Base-by-base conservation (phyloP, 2,113 vertebrate genomes). In the Tragelaphus buxtoni region DNA sequence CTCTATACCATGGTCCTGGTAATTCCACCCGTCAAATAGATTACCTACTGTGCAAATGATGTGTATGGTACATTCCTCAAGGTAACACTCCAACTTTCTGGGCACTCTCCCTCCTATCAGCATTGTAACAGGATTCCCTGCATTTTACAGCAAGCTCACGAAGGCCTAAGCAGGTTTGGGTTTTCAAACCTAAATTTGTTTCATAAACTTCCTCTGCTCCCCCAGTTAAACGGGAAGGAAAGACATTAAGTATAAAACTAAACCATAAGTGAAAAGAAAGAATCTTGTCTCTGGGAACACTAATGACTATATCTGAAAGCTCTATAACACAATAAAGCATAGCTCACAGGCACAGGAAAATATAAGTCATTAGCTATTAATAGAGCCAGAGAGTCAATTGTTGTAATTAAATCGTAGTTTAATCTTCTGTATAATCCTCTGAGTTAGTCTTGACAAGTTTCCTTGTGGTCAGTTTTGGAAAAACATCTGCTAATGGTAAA, bases 321-420 rank as follows among this genome's bases (percentile, higher is more conserved):
- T 96, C 91, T 49, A 47, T 13, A 95, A 47, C 74, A 47, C 81
- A 97, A 79, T 86, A 28, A 81, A 97, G 96, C 88, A 91, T 0
- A 12, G 72, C 60, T 97, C 95, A 69, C 35, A 91, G 97, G 90
- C 93, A 95, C 42, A 74, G 95, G 98, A 96, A 98, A 97, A 96
- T 11, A 79, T 28, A 92, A 98, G 97, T 97, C 96, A 95, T 94
- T 97, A 97, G 93, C 88, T 98, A 97, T 97, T 97, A 98, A 98
- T 9, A 98, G 86, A 98, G 47, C 11, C 97, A 97, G 69, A 60
- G 30, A 94, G 79, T 82, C 96, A 91, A 98, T 3, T 90, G 77
- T 76, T 97, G 91, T 51, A 79, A 98, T 98, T 97, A 98, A 98
- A 82, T 84, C 80, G 90, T 35, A 91, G 63, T 63, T 98, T 96